A percentile compares a stretch with the other conserved stretches of the same genome.
Evolutionary conservation across 2,113 vertebrate species (phyloP).

Genomic region (Mungos mungo): DNA sequence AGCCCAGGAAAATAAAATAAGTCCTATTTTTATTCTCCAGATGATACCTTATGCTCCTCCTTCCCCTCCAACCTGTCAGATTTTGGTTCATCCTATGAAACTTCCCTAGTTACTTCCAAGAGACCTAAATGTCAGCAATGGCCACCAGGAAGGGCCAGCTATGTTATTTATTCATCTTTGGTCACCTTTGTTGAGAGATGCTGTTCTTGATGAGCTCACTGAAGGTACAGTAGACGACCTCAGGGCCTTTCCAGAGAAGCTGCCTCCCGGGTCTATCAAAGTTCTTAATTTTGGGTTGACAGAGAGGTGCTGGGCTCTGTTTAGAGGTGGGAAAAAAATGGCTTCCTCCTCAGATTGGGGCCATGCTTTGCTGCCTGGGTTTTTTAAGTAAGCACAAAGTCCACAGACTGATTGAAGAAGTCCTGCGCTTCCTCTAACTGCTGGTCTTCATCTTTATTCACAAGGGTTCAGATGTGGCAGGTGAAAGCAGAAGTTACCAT

Average conservation of each 20-base stretch:
- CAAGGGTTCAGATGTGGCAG: neutral
- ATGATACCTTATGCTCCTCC: neutral
- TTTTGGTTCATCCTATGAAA: neutral
- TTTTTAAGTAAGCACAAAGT: neutral
- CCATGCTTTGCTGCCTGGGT: neutral
- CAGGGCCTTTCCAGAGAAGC: neutral
- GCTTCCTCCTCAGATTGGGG: neutral
- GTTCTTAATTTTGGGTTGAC: neutral
- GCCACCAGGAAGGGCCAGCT: neutral
- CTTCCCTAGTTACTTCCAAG: neutral
- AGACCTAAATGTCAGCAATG: neutral
- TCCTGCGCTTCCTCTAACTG: neutral
- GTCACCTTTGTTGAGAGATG: neutral
- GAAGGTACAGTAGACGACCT: neutral
- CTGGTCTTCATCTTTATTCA: neutral
- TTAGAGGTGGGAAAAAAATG: neutral
- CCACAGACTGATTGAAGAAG: neutral
- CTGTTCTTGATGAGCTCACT: neutral
- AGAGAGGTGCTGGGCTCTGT: neutral
- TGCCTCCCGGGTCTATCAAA: neutral
- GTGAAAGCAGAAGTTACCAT: neutral
- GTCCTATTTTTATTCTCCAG: neutral
- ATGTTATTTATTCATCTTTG: neutral
- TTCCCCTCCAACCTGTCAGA: neutral
- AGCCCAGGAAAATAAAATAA: neutral